Percentiles rank a stretch among this genome's conserved stretches.
These are phyloP conservation scores for Actinopyga echinites DNA, from an alignment of 53 echinoderm and acorn worm species.

Conservation along the genomic window DNA sequence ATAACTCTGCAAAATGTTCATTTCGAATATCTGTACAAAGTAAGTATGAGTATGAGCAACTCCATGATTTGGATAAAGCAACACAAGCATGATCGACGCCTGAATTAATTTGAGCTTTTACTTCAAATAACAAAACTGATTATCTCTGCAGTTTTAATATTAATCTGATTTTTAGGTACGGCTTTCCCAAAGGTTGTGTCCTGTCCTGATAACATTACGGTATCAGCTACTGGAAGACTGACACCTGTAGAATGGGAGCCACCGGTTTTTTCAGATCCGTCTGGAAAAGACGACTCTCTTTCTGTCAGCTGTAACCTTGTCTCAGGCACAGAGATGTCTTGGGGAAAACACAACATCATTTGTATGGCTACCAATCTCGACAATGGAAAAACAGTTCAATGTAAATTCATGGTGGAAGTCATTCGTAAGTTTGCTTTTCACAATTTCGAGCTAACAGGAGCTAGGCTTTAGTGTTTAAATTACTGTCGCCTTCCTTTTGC, in stretches of 20 bases:
- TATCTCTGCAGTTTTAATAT: no score
- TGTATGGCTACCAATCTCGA: constrained; percentile 62
- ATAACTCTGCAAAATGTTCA: constrained; percentile 36
- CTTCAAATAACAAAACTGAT: no score
- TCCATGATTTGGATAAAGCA: no score
- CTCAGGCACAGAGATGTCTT: neutral
- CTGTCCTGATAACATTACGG: constrained; percentile 45
- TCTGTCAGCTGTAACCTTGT: constrained; percentile 52
- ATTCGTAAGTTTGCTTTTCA: constrained; percentile 49
- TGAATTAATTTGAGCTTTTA: no score
- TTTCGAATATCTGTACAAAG: constrained; percentile 50
- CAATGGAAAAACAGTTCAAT: constrained; percentile 61
- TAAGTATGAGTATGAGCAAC: constrained; percentile 1
- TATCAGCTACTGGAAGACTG: constrained; percentile 31
- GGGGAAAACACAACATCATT: constrained; percentile 62
- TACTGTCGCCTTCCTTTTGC: no score
- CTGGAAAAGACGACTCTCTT: constrained; percentile 43
- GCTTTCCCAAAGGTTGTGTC: constrained; percentile 54
- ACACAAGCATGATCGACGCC: no score
- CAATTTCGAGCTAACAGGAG: neutral
- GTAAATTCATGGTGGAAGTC: constrained; percentile 61
- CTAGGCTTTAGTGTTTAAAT: neutral
- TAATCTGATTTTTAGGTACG: constrained; percentile 41
- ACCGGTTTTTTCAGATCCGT: constrained; percentile 64
- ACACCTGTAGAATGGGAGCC: constrained; percentile 48